phyloP scores from a whole-genome alignment of 2,888 invertebrate genomes.

The Pyrrhia umbra region DNA sequence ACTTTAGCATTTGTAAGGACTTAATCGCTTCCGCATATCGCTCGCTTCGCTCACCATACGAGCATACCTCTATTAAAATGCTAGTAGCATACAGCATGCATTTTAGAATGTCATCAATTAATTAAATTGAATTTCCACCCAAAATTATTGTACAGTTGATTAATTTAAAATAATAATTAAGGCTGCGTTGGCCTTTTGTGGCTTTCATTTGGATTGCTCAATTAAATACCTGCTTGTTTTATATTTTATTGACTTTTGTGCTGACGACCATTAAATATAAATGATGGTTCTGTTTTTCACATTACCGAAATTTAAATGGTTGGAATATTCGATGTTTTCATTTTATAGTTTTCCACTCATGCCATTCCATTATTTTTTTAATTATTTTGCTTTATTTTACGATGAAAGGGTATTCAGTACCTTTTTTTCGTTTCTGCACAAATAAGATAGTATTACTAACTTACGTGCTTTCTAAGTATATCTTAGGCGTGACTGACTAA shows the following conservation, averaged over 20 bases:
- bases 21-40: slow-evolving; percentile 1
- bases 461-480: too few relatives aligned
- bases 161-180: slow-evolving; percentile 67
- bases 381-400: too few relatives aligned
- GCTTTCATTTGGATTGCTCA: slow-evolving; percentile 47
- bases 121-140: slow-evolving; percentile 61
- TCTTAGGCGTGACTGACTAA: too few relatives aligned
- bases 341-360: not conserved
- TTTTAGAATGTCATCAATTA: slow-evolving; percentile 72
- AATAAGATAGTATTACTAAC: too few relatives aligned
- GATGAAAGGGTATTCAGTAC: too few relatives aligned
- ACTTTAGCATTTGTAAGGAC: too few relatives aligned
- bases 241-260: slow-evolving; percentile 26
- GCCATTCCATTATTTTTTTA: too few relatives aligned
- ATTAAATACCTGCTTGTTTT: slow-evolving; percentile 36
- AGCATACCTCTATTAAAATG: slow-evolving; percentile 1
- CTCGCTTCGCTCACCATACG: slow-evolving; percentile 21
- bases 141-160: slow-evolving; percentile 64
- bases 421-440: too few relatives aligned
- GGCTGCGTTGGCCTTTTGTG: slow-evolving; percentile 41
- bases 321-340: not conserved
- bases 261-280: slow-evolving; percentile 13
- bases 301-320: not conserved
- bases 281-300: slow-evolving; percentile 6
- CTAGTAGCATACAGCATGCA: slow-evolving; percentile 63